Evolutionary conservation across 1,140 invertebrate species (phyloP).

Genomic region (Ditylenchus dipsaci): DNA sequence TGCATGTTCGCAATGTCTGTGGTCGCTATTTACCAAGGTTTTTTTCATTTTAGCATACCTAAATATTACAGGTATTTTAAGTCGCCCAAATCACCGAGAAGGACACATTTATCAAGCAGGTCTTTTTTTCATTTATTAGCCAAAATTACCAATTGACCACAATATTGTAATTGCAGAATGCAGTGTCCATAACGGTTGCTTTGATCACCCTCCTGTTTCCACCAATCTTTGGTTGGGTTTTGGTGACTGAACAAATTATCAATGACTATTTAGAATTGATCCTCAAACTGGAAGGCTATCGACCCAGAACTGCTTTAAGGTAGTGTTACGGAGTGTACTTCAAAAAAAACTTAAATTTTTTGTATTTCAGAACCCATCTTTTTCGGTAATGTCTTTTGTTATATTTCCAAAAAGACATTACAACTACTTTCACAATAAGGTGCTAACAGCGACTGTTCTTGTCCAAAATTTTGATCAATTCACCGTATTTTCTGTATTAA

Average conservation of each 20-base stretch:
- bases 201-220: constrained; percentile 82
- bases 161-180: constrained; percentile 23
- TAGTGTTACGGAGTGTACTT: too few relatives aligned
- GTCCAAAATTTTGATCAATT: too few relatives aligned
- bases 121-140: constrained; percentile 9
- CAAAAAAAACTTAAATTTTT: too few relatives aligned
- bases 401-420: too few relatives aligned
- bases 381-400: constrained; percentile 61
- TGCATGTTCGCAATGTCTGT: constrained; percentile 45
- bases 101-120: constrained; percentile 42
- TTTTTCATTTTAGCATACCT: not conserved
- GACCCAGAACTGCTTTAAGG: constrained; percentile 79
- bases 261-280: constrained; percentile 67
- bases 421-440: too few relatives aligned
- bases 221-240: constrained; percentile 68
- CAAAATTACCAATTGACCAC: not conserved
- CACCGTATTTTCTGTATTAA: too few relatives aligned
- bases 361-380: constrained; percentile 69
- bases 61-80: not conserved
- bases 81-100: constrained; percentile 38
- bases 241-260: too few relatives aligned
- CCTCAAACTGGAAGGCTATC: constrained; percentile 81
- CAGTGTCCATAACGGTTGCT: constrained; percentile 37
- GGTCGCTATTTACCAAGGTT: constrained; percentile 34
- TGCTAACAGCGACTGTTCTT: too few relatives aligned